Conservation (phyloP, 2,113 vertebrate species). For the Hyperopisus bebe region DNA sequence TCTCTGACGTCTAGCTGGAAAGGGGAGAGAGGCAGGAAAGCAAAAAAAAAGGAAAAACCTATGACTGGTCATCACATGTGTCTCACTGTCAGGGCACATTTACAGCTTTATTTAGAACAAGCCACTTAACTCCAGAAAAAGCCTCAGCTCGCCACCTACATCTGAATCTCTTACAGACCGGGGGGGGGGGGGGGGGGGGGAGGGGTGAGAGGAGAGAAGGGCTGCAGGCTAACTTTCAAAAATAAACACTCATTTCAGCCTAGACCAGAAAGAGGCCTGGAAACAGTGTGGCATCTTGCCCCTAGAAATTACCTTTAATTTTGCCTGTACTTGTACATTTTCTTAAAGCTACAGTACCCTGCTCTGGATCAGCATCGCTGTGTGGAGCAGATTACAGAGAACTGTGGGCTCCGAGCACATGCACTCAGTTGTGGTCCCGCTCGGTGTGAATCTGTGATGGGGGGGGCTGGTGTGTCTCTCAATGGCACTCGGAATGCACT, state of each 20-base stretch:
- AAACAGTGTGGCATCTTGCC: background rate
- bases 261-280: constrained; percentile 16
- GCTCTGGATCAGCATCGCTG: background rate
- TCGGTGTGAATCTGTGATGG: background rate
- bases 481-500: constrained; percentile 12
- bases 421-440: background rate
- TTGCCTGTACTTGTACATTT: background rate
- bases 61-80: background rate
- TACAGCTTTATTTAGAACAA: constrained; percentile 12
- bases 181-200: too few species aligned
- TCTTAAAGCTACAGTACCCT: background rate
- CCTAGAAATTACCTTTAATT: background rate
- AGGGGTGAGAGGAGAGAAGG: background rate
- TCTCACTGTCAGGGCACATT: background rate
- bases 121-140: constrained; percentile 12
- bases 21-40: background rate
- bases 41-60: background rate
- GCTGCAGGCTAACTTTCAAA: background rate
- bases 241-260: background rate
- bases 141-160: background rate
- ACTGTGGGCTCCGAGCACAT: background rate
- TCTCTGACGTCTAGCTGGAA: background rate
- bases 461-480: background rate
- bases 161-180: background rate
- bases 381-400: background rate